A percentile compares a stretch with the other conserved stretches of the same genome.
These are phyloP conservation scores for Dorcus hopei DNA, from an alignment of 2,888 invertebrate genomes.

Conservation along the genomic window DNA sequence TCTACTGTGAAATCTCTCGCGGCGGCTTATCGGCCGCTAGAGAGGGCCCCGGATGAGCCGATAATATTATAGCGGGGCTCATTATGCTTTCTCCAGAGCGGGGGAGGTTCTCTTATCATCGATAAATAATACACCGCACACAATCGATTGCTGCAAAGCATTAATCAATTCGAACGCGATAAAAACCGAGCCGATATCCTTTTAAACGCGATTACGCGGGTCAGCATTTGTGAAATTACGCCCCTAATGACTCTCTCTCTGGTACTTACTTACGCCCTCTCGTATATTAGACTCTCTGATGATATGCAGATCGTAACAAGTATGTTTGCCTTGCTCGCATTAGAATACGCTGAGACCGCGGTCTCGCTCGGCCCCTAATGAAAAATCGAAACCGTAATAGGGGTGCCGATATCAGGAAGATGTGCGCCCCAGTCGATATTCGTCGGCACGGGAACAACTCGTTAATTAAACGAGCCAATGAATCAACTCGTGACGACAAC, in stretches of 20 bases:
- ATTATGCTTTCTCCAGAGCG: constrained; percentile 32
- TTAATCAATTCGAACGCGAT: not conserved
- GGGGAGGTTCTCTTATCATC: constrained; percentile 29
- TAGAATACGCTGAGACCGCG: constrained; percentile 26
- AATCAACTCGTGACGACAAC: constrained; percentile 26
- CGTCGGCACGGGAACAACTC: constrained; percentile 27
- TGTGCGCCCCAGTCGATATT: constrained; percentile 20
- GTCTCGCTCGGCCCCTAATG: constrained; percentile 25
- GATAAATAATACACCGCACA: constrained; percentile 33
- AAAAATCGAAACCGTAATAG: constrained; percentile 33
- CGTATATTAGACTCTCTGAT: constrained; percentile 18
- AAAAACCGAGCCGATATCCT: not conserved
- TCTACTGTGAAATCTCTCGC: constrained; percentile 44
- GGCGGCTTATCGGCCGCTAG: constrained; percentile 42
- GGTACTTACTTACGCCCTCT: constrained; percentile 8
- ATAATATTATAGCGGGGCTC: constrained; percentile 37
- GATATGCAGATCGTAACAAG: constrained; percentile 26
- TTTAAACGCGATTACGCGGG: constrained; percentile 8
- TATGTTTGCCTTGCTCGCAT: constrained; percentile 19
- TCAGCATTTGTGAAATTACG: constrained; percentile 15
- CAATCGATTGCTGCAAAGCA: constrained; percentile 8
- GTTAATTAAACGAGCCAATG: constrained; percentile 30
- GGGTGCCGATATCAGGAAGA: constrained; percentile 17
- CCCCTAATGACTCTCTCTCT: constrained; percentile 12
- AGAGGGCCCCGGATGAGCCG: constrained; percentile 38